Evolutionary conservation across 2,888 invertebrate genomes (phyloP), one percentile per base, ranked within the genome.

Genomic region (Elysia crispata): DNA sequence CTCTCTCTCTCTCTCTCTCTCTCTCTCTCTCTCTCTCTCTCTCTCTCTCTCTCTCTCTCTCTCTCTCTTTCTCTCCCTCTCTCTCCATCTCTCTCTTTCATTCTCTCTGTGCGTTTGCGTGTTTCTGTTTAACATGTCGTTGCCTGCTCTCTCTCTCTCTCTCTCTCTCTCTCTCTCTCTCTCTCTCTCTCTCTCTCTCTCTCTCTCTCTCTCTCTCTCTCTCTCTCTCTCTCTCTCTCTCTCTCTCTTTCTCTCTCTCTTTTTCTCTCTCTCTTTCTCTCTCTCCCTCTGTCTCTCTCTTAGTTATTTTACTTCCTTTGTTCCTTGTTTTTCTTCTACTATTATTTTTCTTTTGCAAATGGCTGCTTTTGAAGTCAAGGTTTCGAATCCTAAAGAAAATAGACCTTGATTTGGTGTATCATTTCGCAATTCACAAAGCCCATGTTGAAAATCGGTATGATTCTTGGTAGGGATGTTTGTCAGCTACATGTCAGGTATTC

Each of bases 161-260:
- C 66, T 66, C 66, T 66, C 49, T 76, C 1, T 76, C 64, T 66
- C 41, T 76, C 64, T 66, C 33, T 76, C 49, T 76, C 25, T 33
- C n/a, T 41, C 25, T 64, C 20, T 41, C 25, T 64, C 62, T 75
- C 33, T 11, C 11, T 23, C 23, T 33, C n/a, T 30, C 33, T 62
- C 6, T 62, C 33, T 62, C 33, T 33, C 64, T 31, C 33, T 31
- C 25, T 60, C 75, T 75, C 30, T 62, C 62, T 62, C 75, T 60
- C 13, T 60, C 60, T 31, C 50, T 60, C 5, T 62, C 64, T 49
- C 23, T 67, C 64, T 64, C 60, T 73, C 30, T 64, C 13, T 30
- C 33, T 49, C 8, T 62, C 33, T 64, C 64, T 72, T 25, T 72
- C 41, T 78, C 62, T 60, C 28, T 78, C 25, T 78, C 15, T 72